Evolutionary conservation across 2,797 vertebrate genomes (phyloP).

Genomic region (Simalia tracyae): DNA sequence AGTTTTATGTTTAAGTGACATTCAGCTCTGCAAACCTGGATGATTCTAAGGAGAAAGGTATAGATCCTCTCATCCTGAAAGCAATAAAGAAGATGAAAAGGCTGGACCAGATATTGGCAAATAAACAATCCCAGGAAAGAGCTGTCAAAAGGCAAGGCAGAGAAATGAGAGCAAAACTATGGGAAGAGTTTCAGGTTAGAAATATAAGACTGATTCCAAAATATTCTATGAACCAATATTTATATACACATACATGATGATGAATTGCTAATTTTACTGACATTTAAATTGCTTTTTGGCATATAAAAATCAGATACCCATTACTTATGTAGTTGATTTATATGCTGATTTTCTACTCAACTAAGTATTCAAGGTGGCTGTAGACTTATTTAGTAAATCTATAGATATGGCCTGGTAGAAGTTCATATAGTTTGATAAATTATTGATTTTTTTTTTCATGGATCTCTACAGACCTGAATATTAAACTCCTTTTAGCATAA

Average conservation of each 20-base stretch:
- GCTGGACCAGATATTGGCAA: constrained; percentile 82
- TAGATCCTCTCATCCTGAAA: constrained; percentile 72
- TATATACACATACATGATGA: background rate
- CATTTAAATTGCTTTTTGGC: background rate
- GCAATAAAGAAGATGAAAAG: constrained; percentile 82
- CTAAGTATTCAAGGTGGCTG: background rate
- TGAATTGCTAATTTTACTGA: background rate
- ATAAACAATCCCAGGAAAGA: constrained; percentile 74
- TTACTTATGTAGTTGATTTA: background rate
- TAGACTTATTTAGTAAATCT: background rate
- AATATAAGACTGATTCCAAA: constrained; percentile 4
- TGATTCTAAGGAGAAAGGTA: constrained; percentile 59
- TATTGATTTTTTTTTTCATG: background rate
- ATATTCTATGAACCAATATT: background rate
- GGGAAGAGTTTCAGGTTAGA: constrained; percentile 84
- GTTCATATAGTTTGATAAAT: background rate
- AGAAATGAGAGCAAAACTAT: constrained; percentile 81
- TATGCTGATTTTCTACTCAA: background rate
- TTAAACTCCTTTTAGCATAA: background rate
- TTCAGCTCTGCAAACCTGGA: constrained; percentile 41
- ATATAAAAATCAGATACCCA: background rate
- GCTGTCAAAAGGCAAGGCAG: constrained; percentile 79
- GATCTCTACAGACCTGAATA: background rate
- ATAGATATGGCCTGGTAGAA: background rate
- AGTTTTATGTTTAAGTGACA: constrained; percentile 38